These are phyloP conservation scores for Amblyteles armatorius DNA, from an alignment of 2,888 invertebrate genomes.

Conservation along the genomic window DNA sequence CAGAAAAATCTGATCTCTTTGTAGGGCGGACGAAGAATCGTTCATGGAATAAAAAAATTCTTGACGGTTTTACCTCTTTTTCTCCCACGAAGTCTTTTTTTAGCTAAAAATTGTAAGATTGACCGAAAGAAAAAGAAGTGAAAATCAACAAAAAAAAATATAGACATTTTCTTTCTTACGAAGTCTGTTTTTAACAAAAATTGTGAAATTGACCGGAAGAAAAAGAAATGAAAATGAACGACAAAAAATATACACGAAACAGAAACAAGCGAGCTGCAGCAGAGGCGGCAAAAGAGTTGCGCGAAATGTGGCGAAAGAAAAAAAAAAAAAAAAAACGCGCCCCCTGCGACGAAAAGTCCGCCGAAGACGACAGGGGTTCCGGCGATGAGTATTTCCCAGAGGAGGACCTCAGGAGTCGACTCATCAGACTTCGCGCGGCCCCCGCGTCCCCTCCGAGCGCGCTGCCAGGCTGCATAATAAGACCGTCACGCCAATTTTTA, in stretches of 20 bases:
- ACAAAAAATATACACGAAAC: background rate
- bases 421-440: constrained; percentile 77
- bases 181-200: too few species aligned
- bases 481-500: constrained; percentile 79
- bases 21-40: background rate
- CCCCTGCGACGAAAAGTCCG: constrained; percentile 21
- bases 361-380: constrained; percentile 58
- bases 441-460: constrained; percentile 67
- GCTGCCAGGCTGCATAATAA: constrained; percentile 81
- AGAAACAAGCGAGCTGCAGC: background rate
- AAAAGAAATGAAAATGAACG: background rate
- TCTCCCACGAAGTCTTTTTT: too few species aligned
- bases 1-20: constrained; percentile 23
- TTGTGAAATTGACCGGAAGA: background rate
- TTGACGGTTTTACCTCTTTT: background rate
- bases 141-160: too few species aligned
- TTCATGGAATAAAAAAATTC: background rate
- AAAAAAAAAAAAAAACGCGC: background rate
- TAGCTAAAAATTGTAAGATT: too few species aligned
- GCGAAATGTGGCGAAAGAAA: constrained; percentile 45
- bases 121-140: too few species aligned
- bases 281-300: constrained; percentile 18
- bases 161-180: background rate
- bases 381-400: constrained; percentile 82
- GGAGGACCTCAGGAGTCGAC: constrained; percentile 78